Evolutionary conservation across 2,113 vertebrate genomes (phyloP), one percentile per base, ranked within the genome.

Genomic region (Neodontobutis hainanensis): DNA sequence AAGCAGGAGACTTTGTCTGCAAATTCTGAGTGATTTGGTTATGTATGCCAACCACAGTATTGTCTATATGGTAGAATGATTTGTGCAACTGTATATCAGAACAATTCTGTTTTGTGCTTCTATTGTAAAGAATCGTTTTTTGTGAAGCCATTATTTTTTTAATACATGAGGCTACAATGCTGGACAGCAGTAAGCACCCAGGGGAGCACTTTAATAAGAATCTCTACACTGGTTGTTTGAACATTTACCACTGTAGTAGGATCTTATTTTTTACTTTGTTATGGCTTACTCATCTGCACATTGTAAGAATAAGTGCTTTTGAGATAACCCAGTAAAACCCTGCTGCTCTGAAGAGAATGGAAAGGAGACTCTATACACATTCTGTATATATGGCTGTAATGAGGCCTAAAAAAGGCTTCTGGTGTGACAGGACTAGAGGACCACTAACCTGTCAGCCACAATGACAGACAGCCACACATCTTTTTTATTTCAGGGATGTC

Each of bases 391-490:
- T 10, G 34, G 51, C 70, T 58, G 42, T 79, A 81, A 87, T 76
- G 73, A 81, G 67, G 52, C 62, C 61, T 55, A 55, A 12, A 55
- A 40, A 8, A 55, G 52, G 52, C 35, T 80, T 53, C 12, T 64
- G 65, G 53, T 73, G 52, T 12, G 55, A 65, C 42, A 65, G 9
- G 73, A 38, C 51, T 48, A 65, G 45, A 65, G 9, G 70, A 38
- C 51, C 51, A 36, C 59, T 55, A 58, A 81, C 62, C 53, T 70
- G 52, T 78, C 65, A 71, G 48, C 56, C 58, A 42, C 69, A 57
- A 52, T 75, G 73, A 81, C 67, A 80, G 70, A 81, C 69, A 82
- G 70, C 47, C 14, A 58, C 69, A 11, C 68, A 47, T 70, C 38
- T 59, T 77, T 32, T 52, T 77, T 63, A 75, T 52, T 63, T 60